Conservation (phyloP, 2,113 vertebrate genomes). For the Polypterus senegalus region DNA sequence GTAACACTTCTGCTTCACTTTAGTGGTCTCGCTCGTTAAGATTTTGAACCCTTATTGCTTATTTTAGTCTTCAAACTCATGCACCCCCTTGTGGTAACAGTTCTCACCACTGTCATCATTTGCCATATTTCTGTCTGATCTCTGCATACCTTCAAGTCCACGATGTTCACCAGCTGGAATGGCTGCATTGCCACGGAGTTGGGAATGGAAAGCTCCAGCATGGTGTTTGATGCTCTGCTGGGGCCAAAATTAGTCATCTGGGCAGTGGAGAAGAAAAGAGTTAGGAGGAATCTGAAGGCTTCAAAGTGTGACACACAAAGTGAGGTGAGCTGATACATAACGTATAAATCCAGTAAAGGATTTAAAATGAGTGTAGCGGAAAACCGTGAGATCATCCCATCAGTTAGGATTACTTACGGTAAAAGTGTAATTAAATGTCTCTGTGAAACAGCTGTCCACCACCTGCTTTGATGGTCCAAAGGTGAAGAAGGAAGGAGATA, state of each 20-base stretch:
- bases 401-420: constrained; percentile 49
- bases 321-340: too few species aligned
- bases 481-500: constrained; percentile 65
- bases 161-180: constrained; percentile 58
- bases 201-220: constrained; percentile 61
- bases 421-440: constrained; percentile 81
- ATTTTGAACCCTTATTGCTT: too few species aligned
- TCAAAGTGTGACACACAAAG: neutral
- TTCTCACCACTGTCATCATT: too few species aligned
- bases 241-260: constrained; percentile 79
- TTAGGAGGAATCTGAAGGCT: too few species aligned
- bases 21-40: too few species aligned
- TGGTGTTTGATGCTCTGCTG: constrained; percentile 62
- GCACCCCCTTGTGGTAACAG: too few species aligned
- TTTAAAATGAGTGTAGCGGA: neutral
- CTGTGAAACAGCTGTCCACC: constrained; percentile 50
- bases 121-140: neutral
- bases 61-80: too few species aligned
- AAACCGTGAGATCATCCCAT: too few species aligned
- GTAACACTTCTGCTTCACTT: too few species aligned
- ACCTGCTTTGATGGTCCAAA: constrained; percentile 57
- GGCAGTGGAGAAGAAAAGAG: constrained; percentile 15
- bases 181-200: constrained; percentile 58
- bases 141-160: constrained; percentile 64
- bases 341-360: too few species aligned